These are phyloP conservation scores for Tachypleus tridentatus DNA, from an alignment of 1,140 invertebrate species.

Conservation along the genomic window DNA sequence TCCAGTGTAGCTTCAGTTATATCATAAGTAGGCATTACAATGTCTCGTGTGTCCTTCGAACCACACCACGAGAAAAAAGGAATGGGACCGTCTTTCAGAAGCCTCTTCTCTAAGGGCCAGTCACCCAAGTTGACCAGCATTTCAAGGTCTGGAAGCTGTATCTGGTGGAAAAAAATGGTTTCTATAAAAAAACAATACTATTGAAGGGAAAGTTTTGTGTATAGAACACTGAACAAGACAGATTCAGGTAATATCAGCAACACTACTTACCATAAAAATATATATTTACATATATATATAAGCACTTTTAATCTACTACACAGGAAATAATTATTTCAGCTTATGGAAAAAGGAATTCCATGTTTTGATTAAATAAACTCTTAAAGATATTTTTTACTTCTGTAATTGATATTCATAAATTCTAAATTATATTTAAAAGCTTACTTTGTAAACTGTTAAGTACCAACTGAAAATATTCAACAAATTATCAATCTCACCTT, in stretches of 20 bases:
- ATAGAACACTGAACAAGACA: no score
- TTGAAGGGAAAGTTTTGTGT: no score
- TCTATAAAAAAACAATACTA: no score
- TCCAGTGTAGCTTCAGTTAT: constrained; percentile 81
- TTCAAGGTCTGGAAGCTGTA: constrained; percentile 67
- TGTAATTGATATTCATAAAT: not conserved
- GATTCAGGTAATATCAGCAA: no score
- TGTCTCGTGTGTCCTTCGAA: constrained; percentile 67
- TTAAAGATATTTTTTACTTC: not conserved
- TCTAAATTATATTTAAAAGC: not conserved
- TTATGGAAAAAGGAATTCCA: no score
- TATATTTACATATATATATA: no score
- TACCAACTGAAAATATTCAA: no score
- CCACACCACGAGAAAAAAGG: constrained; percentile 98
- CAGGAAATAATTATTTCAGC: no score
- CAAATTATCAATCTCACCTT: constrained; percentile 45
- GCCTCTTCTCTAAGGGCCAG: constrained; percentile 60
- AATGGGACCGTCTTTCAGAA: constrained; percentile 37
- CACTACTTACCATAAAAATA: no score
- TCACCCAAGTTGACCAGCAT: constrained; percentile 90
- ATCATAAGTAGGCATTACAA: constrained; percentile 91
- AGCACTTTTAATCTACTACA: no score
- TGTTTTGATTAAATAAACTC: no score
- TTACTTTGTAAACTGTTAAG: no score
- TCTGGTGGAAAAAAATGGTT: constrained; percentile 22